Evolutionary conservation across 2,113 vertebrate species (phyloP), one percentile per base, ranked within the genome.

Genomic region (Mastomys natalensis): DNA sequence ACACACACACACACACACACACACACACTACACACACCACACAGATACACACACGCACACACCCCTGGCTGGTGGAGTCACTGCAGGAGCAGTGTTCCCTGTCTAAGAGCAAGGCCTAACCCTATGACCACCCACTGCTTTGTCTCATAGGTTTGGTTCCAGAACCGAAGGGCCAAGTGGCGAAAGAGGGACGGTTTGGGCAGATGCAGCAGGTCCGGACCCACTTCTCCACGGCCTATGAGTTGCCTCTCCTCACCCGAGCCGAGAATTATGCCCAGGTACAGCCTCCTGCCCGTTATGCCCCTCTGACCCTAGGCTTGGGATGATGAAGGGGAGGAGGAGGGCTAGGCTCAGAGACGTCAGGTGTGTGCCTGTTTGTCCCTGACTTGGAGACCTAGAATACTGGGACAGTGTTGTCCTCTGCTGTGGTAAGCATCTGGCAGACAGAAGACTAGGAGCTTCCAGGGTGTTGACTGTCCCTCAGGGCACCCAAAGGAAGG

Each of bases 191-290:
- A 99, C 98, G 99, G 34, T 99, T 99, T 0, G 99, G 99, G 21
- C 99, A 99, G 98, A 99, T 99, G 99, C 99, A 99, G 98, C 99
- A 99, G 98, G 99, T 99, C 96, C 99, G 99, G 48, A 99, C 99
- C 10, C 99, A 99, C 97, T 99, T 99, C 98, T 99, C 99, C 91
- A 99, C 99, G 0, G 99, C 99, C 88, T 99, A 99, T 0, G 99
- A 99, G 98, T 98, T 99, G 97, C 99, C 99, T 16, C 99, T 99
- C 62, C 99, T 99, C 95, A 99, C 99, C 31, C 98, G 99, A 31
- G 99, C 99, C 0, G 99, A 99, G 98, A 99, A 99, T 98, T 99
- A 99, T 0, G 99, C 99, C 97, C 99, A 99, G 99, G 99, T 99
- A 88, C 98, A 98, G 3, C 17, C 16, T 19, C 19, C 17, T 29